Evolutionary conservation across 2,113 vertebrate genomes (phyloP).

Genomic region (Phylloscopus trochilus): DNA sequence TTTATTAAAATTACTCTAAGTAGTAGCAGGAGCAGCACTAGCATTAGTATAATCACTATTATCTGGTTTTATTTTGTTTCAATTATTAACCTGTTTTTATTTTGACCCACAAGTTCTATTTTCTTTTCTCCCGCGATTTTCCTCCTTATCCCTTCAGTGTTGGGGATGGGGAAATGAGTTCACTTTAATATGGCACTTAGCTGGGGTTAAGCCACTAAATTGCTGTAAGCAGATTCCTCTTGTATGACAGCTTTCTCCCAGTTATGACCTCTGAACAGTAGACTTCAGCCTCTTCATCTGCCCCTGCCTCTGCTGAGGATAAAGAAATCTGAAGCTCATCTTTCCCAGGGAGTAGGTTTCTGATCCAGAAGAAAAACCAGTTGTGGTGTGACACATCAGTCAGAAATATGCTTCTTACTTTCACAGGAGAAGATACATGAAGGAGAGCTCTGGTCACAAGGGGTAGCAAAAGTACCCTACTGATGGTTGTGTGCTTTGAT

Average conservation of each 20-base stretch:
- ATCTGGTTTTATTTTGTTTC: not conserved
- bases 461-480: not conserved
- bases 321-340: not conserved
- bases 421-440: not conserved
- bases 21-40: not conserved
- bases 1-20: not conserved
- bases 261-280: not conserved
- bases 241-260: not conserved
- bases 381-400: not conserved
- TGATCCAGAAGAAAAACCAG: not conserved
- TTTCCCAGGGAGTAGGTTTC: not conserved
- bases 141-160: not conserved
- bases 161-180: not conserved
- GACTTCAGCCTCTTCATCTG: not conserved
- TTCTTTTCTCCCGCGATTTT: rapidly evolving
- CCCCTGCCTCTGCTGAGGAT: not conserved
- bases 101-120: not conserved
- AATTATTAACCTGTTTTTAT: not conserved
- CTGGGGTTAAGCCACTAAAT: not conserved
- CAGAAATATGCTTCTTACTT: not conserved
- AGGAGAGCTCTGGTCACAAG: not conserved
- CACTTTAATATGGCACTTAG: not conserved
- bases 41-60: not conserved
- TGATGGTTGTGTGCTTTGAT: not conserved
- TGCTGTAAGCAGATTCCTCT: not conserved